Percentiles rank a stretch among this genome's conserved stretches.
phyloP scores from a whole-genome alignment of 2,888 invertebrate species.

The Pheosia tremula region DNA sequence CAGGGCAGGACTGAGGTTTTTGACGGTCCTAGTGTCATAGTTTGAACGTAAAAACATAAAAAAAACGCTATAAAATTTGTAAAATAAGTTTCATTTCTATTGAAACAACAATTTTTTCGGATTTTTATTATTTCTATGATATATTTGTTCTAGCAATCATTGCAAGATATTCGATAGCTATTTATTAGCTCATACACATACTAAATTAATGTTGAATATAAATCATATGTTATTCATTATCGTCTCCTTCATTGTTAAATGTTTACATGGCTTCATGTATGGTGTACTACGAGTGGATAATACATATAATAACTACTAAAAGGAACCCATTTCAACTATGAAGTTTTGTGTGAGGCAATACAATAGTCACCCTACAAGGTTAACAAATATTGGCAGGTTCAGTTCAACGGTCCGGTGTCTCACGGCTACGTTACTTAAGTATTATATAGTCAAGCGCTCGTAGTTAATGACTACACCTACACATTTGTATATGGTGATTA shows the following conservation, averaged over 20 bases:
- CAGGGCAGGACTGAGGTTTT: too few relatives aligned
- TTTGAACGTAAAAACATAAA: too few relatives aligned
- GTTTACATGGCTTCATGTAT: slow-evolving; percentile 24
- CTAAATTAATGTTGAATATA: background rate
- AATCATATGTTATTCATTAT: background rate
- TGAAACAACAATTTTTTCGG: too few relatives aligned
- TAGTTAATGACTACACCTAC: background rate
- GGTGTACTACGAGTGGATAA: slow-evolving; percentile 33
- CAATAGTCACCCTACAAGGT: slow-evolving; percentile 36
- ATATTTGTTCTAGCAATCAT: too few relatives aligned
- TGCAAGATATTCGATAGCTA: too few relatives aligned
- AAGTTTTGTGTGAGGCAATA: slow-evolving; percentile 29
- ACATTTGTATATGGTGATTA: background rate
- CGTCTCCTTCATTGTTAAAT: background rate
- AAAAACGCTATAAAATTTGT: too few relatives aligned
- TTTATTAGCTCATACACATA: background rate
- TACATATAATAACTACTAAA: slow-evolving; percentile 44
- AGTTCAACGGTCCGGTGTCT: slow-evolving; percentile 27
- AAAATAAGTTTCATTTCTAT: too few relatives aligned
- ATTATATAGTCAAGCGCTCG: slow-evolving; percentile 1
- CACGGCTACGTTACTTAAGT: slow-evolving; percentile 9
- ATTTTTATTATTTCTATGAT: too few relatives aligned
- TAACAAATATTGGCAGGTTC: slow-evolving; percentile 21
- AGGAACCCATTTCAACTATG: slow-evolving; percentile 29
- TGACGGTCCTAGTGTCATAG: too few relatives aligned